Conservation (phyloP, 2,888 invertebrate genomes). For the Altica lythri region DNA sequence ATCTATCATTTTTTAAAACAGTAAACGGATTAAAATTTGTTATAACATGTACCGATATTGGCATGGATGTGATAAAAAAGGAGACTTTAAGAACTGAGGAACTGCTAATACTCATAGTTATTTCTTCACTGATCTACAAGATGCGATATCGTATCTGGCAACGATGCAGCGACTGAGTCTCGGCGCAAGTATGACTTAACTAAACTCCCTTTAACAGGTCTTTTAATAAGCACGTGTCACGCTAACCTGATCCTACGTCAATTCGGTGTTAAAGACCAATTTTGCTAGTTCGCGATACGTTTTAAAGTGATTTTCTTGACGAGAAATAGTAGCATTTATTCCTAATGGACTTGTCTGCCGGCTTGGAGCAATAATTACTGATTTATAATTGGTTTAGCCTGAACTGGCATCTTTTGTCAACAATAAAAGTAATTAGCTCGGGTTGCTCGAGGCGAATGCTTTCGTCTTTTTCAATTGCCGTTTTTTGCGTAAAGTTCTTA, state of each 20-base stretch:
- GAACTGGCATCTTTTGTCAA: constrained; percentile 35
- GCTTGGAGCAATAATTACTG: constrained; percentile 30
- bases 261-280: constrained; percentile 12
- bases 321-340: constrained; percentile 10
- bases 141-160: background rate
- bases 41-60: no score
- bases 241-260: constrained; percentile 12
- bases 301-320: constrained; percentile 17
- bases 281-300: constrained; percentile 1
- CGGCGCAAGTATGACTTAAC: background rate
- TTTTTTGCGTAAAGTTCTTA: background rate
- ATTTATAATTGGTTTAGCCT: constrained; percentile 32
- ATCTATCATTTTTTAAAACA: no score
- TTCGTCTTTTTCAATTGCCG: constrained; percentile 12
- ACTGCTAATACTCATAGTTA: no score
- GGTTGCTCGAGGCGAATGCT: constrained; percentile 20
- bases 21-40: no score
- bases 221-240: constrained; percentile 9
- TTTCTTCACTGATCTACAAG: no score
- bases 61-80: no score
- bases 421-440: constrained; percentile 34
- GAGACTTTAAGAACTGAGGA: no score
- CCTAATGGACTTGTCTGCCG: constrained; percentile 26
- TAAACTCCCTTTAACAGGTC: background rate
- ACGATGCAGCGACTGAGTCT: background rate